Evolutionary conservation across 2,888 invertebrate species (phyloP).

Genomic region (Alloplasta piceator): DNA sequence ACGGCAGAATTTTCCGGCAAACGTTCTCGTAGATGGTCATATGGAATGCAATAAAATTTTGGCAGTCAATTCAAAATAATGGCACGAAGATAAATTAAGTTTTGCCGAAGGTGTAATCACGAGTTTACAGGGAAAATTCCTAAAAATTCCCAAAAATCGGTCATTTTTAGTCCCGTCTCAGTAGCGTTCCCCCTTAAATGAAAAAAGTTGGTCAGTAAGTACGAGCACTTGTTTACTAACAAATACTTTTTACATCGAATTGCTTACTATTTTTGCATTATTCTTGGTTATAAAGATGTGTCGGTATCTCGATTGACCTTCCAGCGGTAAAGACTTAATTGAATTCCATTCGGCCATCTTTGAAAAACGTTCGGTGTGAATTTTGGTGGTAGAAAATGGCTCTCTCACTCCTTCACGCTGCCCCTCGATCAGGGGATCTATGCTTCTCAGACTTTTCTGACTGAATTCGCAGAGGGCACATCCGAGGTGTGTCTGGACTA

Average conservation of each 20-base stretch:
- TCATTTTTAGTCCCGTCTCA: not conserved
- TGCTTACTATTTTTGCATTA: no score
- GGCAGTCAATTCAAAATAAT: not conserved
- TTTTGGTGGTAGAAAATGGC: not conserved
- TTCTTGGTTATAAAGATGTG: no score
- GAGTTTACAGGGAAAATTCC: no score
- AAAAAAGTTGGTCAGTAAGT: no score
- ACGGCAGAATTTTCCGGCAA: conserved; percentile 7
- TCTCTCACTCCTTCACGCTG: not conserved
- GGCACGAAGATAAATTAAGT: not conserved
- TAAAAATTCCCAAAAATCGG: not conserved
- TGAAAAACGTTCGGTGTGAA: not conserved
- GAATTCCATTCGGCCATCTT: not conserved
- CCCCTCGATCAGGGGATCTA: conserved; percentile 1
- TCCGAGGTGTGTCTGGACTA: conserved; percentile 77
- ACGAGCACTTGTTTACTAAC: no score
- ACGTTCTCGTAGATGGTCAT: conserved; percentile 10
- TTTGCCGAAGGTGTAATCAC: no score
- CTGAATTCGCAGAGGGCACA: conserved; percentile 64
- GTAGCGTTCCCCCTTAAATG: not conserved
- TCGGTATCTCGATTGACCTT: no score
- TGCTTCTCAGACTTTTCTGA: conserved; percentile 35
- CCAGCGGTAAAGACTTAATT: no score
- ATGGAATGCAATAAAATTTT: conserved; percentile 14
- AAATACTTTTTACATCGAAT: no score